Base-by-base conservation (phyloP, 2,113 vertebrate genomes). In the Irena cyanogastra region DNA sequence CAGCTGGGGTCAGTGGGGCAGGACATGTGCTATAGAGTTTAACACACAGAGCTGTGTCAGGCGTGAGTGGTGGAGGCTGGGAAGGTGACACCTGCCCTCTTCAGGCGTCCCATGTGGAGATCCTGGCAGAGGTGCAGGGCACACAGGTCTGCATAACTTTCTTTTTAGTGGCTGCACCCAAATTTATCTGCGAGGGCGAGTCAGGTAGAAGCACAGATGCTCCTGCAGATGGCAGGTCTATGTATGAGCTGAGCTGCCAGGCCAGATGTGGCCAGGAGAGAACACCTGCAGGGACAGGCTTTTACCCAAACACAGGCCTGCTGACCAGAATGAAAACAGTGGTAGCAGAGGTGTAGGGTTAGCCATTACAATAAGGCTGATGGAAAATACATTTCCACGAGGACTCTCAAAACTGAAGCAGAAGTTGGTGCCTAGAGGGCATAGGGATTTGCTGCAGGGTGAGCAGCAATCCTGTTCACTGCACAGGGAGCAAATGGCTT, bases 51-150 rank as follows among this genome's bases (percentile, higher is more conserved):
- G n/a, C 41, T 2, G 3, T 37, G 59, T n/a, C 45, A 49, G 63
- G n/a, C 0, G 0, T 44, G 49, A 77, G 41, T 0, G 1, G 31
- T 44, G n/a, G 10, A 60, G 77, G n/a, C 23, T 33, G 44, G 42
- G 42, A 65, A 30, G 30, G 17, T 35, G 65, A 39, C 39, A 49
- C 26, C 22, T 41, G 12, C 45, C 68, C 74, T 69, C 68, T 53
- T 64, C 80, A 74, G 54, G 16, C 26, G 31, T 30, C 39, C 22
- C 56, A 28, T 17, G 13, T 8, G 21, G 60, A 78, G 52, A 82
- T 28, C 20, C 42, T 75, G 70, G 50, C 42, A 74, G 78, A 69
- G 54, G n/a, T 1, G 1, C 59, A 49, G 27, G 26, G 60, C 31
- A 50, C 45, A 20, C 33, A 20, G 24, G 21, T 78, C 31, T 86